Conservation (phyloP, 2,888 invertebrate genomes). For the Ischnura elegans region DNA sequence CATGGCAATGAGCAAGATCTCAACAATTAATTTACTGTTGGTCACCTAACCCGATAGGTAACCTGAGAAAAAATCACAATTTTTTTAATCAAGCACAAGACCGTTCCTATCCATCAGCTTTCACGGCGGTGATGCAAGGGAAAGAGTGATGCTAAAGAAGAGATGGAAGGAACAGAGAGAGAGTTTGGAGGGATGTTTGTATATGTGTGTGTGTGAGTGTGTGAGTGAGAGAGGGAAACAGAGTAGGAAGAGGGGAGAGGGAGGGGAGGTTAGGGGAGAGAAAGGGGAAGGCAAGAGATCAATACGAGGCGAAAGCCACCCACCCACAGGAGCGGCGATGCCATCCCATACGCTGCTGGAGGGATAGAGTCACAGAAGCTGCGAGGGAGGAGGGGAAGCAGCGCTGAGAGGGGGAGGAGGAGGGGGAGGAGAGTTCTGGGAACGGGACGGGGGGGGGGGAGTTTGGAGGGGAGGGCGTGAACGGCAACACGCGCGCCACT, state of each 20-base stretch:
- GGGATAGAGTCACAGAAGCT: neutral
- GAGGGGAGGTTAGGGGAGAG: neutral
- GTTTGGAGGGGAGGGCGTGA: neutral
- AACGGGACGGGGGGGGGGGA: neutral
- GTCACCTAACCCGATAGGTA: no score
- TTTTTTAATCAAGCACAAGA: no score
- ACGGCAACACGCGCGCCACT: neutral
- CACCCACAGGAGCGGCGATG: constrained; percentile 30
- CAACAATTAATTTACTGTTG: no score
- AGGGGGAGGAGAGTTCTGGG: neutral
- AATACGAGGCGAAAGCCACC: constrained; percentile 33
- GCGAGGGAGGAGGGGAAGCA: neutral
- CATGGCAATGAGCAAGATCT: no score
- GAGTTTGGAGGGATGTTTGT: neutral
- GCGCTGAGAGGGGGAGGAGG: neutral
- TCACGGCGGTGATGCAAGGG: constrained; percentile 27
- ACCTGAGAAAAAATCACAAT: no score
- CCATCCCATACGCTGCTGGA: constrained; percentile 9
- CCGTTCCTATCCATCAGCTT: neutral
- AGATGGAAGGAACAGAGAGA: neutral
- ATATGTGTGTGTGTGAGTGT: neutral
- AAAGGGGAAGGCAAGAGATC: neutral
- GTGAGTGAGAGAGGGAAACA: neutral
- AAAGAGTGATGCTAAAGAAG: constrained; percentile 32
- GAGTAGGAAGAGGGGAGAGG: neutral